Conservation (phyloP, 2,113 vertebrate genomes). For the Monarcha castaneiventris region DNA sequence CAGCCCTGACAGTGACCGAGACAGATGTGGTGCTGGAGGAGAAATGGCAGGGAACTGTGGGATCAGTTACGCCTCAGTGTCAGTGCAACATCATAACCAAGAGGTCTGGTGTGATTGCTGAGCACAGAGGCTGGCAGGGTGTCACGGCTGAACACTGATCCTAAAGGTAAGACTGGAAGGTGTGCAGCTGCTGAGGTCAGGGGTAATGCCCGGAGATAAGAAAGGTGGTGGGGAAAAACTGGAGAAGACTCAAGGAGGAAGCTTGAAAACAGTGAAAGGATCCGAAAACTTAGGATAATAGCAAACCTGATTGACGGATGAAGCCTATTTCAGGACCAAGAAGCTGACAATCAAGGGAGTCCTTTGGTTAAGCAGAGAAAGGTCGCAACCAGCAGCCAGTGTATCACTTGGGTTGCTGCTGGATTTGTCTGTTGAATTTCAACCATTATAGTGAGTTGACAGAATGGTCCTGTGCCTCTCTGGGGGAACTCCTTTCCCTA, state of each 20-base stretch:
- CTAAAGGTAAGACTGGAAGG: not conserved
- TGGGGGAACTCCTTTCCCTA: not conserved
- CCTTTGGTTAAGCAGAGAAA: not conserved
- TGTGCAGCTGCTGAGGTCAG: not conserved
- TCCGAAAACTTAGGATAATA: not conserved
- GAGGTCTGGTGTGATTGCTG: not conserved
- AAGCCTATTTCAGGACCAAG: not conserved
- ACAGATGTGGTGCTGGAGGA: accelerated
- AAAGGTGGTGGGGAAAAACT: not conserved
- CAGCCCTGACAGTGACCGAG: not conserved
- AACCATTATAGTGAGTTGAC: not conserved
- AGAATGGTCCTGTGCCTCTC: not conserved
- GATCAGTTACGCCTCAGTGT: not conserved
- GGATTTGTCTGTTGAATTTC: not conserved
- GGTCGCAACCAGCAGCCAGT: not conserved
- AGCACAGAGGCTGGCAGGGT: not conserved
- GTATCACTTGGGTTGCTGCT: not conserved
- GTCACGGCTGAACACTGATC: not conserved
- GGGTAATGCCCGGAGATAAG: not conserved
- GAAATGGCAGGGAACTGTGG: not conserved
- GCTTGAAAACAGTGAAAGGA: not conserved
- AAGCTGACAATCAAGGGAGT: not conserved
- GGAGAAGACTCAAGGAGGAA: not conserved
- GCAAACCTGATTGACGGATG: not conserved
- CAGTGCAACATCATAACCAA: not conserved